phyloP scores from a whole-genome alignment of 2,113 vertebrate genomes.

The Protobothrops flavoviridis region DNA sequence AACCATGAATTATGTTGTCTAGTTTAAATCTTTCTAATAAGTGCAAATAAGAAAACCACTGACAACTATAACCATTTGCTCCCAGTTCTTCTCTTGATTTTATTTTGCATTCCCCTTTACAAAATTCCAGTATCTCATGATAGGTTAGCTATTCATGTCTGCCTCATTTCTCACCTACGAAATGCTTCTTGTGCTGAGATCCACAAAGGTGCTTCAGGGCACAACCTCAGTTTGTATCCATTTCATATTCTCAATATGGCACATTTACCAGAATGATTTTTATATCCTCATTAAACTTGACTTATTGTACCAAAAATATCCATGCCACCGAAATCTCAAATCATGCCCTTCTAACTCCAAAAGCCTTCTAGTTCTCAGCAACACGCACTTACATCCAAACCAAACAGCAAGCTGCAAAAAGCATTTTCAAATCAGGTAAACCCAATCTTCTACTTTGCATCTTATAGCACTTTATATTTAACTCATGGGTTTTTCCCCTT shows the following conservation, averaged over 20 bases:
- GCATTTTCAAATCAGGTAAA: not conserved
- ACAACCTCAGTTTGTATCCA: not conserved
- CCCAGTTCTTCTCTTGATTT: not conserved
- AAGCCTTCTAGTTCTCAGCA: not conserved
- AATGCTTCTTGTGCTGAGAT: not conserved
- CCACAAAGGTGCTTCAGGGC: not conserved
- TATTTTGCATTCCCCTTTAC: not conserved
- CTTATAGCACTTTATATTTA: not conserved
- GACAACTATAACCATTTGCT: not conserved
- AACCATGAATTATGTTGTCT: not conserved
- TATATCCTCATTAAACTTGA: not conserved
- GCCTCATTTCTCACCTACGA: not conserved
- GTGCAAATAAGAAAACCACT: not conserved
- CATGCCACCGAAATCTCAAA: not conserved
- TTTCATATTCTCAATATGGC: not conserved
- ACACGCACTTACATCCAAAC: not conserved
- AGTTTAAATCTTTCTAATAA: not conserved
- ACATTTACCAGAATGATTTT: not conserved
- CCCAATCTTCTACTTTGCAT: not conserved
- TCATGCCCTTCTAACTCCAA: not conserved
- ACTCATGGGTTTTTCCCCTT: not conserved
- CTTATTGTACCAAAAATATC: not conserved
- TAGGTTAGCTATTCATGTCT: not conserved
- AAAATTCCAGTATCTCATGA: not conserved
- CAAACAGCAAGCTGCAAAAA: not conserved